A percentile compares a stretch with the other conserved stretches of the same genome.
phyloP scores from a whole-genome alignment of 1,140 invertebrate species.

The Saccostrea glomerata region DNA sequence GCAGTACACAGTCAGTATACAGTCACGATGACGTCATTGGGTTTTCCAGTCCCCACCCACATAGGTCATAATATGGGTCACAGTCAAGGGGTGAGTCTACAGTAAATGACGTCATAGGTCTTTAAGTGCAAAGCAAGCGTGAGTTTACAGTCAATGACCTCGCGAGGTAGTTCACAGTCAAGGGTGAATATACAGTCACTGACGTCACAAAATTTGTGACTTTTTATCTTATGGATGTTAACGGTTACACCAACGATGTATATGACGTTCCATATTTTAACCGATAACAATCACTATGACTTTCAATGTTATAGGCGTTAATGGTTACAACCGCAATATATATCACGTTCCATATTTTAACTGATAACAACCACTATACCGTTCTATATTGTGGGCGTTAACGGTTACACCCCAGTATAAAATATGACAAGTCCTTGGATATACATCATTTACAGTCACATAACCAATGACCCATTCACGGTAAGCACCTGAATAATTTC shows the following conservation, averaged over 20 bases:
- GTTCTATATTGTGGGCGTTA: neutral
- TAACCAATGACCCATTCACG: constrained; percentile 10
- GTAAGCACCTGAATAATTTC: constrained; percentile 11
- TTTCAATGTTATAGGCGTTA: neutral
- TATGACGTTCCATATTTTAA: neutral
- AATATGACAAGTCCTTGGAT: constrained; percentile 16
- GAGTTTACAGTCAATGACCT: neutral
- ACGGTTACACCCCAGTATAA: constrained; percentile 13
- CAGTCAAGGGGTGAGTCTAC: constrained; percentile 16
- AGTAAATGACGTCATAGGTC: neutral
- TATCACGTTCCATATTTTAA: neutral
- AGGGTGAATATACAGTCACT: too few relatives aligned
- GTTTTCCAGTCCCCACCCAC: constrained; percentile 35
- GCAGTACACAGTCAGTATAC: too few relatives aligned
- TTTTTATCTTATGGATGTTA: neutral
- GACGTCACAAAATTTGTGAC: neutral
- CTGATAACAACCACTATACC: neutral
- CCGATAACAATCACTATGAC: neutral
- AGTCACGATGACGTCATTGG: neutral
- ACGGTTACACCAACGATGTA: neutral
- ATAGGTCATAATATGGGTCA: constrained; percentile 35
- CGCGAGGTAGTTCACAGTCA: neutral
- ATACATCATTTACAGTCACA: constrained; percentile 7
- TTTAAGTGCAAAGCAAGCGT: too few relatives aligned
- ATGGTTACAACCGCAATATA: neutral